Evolutionary conservation across 2,888 invertebrate species (phyloP).

Genomic region (Epirrhoe tristata): DNA sequence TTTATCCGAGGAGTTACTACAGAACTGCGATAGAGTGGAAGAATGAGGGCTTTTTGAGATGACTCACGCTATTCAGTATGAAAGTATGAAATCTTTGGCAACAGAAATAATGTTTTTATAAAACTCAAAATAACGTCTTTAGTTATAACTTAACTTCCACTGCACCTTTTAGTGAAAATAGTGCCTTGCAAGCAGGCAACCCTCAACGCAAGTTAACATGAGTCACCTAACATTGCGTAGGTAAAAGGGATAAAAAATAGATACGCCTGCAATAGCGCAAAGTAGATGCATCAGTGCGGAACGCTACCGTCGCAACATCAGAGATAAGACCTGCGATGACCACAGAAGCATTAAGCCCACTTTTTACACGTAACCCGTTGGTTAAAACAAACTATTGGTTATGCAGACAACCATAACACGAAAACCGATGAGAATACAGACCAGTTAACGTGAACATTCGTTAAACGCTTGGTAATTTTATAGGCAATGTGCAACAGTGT

Average conservation of each 20-base stretch:
- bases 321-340: slow-evolving; percentile 65
- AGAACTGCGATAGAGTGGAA: slow-evolving; percentile 21
- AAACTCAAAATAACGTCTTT: neutral
- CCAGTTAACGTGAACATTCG: neutral
- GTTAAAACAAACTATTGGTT: neutral
- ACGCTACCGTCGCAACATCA: slow-evolving; percentile 59
- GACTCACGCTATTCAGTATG: neutral
- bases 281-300: slow-evolving; percentile 69
- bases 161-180: too few species aligned
- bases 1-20: slow-evolving; percentile 37
- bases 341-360: slow-evolving; percentile 52
- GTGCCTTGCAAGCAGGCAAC: too few species aligned
- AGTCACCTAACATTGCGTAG: neutral
- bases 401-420: neutral
- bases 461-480: neutral
- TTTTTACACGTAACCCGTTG: slow-evolving; percentile 20
- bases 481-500: slow-evolving; percentile 44
- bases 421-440: neutral
- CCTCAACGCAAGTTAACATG: too few species aligned
- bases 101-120: neutral
- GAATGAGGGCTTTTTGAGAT: slow-evolving; percentile 24
- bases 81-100: neutral
- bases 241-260: slow-evolving; percentile 18
- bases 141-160: neutral
- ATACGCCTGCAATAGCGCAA: slow-evolving; percentile 64